Evolutionary conservation across 2,888 invertebrate genomes (phyloP).

Genomic region (Lordiphosa andalusiaca): DNA sequence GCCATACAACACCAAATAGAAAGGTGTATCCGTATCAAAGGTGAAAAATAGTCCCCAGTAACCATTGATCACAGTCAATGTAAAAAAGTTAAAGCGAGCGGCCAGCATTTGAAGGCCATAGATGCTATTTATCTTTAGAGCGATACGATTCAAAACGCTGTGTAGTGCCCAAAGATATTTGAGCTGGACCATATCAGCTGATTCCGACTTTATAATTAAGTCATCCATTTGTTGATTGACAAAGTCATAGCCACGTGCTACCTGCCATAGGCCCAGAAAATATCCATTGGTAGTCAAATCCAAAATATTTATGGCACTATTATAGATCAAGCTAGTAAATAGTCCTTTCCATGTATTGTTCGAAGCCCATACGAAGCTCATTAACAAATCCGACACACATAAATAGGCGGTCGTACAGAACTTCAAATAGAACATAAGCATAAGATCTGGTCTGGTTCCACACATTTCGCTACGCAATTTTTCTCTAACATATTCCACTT

Average conservation of each 20-base stretch:
- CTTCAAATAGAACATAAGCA: no score
- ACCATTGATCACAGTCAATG: slow-evolving; percentile 16
- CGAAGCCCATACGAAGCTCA: neutral
- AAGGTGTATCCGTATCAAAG: slow-evolving; percentile 1
- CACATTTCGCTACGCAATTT: no score
- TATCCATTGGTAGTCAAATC: slow-evolving; percentile 6
- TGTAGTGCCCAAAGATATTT: slow-evolving; percentile 43
- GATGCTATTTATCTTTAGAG: slow-evolving; percentile 25
- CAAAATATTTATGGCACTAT: slow-evolving; percentile 2
- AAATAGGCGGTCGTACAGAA: no score
- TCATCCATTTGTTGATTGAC: slow-evolving; percentile 22
- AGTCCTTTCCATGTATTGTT: no score
- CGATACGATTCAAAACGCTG: slow-evolving; percentile 20
- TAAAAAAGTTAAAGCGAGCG: slow-evolving; percentile 33
- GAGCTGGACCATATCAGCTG: slow-evolving; percentile 21
- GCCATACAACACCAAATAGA: slow-evolving; percentile 12
- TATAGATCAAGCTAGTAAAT: neutral
- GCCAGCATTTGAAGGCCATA: slow-evolving; percentile 37
- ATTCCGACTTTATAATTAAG: neutral
- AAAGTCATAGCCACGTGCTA: slow-evolving; percentile 19
- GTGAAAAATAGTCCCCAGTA: slow-evolving; percentile 45
- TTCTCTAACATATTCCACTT: no score
- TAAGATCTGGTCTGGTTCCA: no score
- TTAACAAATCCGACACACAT: neutral
- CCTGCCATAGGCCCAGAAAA: slow-evolving; percentile 30